Conservation (phyloP, 2,797 vertebrate species). For the Enteromius trimaculatus region DNA sequence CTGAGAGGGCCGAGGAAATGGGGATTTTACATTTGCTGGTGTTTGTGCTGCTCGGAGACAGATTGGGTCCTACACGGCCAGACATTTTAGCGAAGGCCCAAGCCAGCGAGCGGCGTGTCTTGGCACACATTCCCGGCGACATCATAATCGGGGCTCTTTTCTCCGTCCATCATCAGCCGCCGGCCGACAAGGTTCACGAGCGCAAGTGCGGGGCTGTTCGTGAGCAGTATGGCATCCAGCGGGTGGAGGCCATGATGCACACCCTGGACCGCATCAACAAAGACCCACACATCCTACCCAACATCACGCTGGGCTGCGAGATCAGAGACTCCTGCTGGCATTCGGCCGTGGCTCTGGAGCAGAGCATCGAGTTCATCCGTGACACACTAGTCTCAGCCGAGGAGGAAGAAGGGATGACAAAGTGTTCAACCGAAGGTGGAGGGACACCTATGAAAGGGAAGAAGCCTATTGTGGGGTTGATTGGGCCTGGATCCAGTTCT, state of each 20-base stretch:
- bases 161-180: constrained; percentile 97
- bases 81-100: constrained; percentile 81
- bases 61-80: constrained; percentile 76
- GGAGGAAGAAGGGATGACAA: constrained; percentile 89
- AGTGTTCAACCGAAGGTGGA: constrained; percentile 84
- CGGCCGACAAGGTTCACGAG: constrained; percentile 97
- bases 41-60: constrained; percentile 81
- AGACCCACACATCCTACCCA: constrained; percentile 88
- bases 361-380: constrained; percentile 98
- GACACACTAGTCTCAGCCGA: constrained; percentile 94
- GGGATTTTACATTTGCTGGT: constrained; percentile 80
- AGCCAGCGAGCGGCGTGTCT: constrained; percentile 90
- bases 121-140: constrained; percentile 94
- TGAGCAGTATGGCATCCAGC: constrained; percentile 98
- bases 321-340: constrained; percentile 99
- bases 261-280: constrained; percentile 95
- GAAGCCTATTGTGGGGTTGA: constrained; percentile 97
- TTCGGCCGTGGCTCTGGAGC: constrained; percentile 95
- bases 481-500: constrained; percentile 97
- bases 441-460: constrained; percentile 78
- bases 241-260: constrained; percentile 98
- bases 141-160: constrained; percentile 97
- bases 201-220: constrained; percentile 95
- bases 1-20: constrained; percentile 74
- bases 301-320: constrained; percentile 94